Conservation (phyloP, 2,113 vertebrate genomes). For the Steatornis caripensis region DNA sequence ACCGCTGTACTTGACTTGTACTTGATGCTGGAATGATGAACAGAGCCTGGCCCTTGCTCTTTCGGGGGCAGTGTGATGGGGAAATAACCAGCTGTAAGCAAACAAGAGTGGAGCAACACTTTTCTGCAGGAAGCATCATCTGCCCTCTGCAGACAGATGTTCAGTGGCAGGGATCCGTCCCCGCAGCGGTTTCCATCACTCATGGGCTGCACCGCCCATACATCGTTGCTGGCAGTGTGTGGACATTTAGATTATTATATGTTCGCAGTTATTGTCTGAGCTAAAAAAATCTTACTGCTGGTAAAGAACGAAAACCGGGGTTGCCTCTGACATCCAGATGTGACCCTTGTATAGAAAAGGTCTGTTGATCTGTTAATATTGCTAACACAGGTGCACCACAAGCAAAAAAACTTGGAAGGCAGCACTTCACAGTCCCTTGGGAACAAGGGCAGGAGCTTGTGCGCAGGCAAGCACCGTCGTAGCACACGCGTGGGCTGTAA, state of each 20-base stretch:
- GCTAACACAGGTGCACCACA: not conserved
- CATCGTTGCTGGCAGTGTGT: not conserved
- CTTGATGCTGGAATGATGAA: not conserved
- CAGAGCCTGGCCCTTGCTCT: not conserved
- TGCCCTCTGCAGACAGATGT: not conserved
- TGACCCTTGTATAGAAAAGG: not conserved
- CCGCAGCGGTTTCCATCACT: not conserved
- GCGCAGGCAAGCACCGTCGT: not conserved
- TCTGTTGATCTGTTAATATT: not conserved
- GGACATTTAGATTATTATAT: not conserved
- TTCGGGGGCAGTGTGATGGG: not conserved
- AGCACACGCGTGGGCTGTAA: accelerated
- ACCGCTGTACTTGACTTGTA: not conserved
- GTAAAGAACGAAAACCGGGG: not conserved
- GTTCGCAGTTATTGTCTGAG: not conserved
- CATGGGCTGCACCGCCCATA: not conserved
- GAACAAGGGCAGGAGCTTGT: not conserved
- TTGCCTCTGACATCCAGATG: not conserved
- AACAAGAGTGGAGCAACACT: not conserved
- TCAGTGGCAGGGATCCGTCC: not conserved
- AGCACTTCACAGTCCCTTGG: not conserved
- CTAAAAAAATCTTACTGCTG: not conserved
- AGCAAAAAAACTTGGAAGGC: not conserved
- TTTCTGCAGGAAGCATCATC: not conserved
- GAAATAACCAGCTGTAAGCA: not conserved